Evolutionary conservation across 2,113 vertebrate genomes (phyloP), one percentile per base, ranked within the genome.

Genomic region (Leptosomus discolor): DNA sequence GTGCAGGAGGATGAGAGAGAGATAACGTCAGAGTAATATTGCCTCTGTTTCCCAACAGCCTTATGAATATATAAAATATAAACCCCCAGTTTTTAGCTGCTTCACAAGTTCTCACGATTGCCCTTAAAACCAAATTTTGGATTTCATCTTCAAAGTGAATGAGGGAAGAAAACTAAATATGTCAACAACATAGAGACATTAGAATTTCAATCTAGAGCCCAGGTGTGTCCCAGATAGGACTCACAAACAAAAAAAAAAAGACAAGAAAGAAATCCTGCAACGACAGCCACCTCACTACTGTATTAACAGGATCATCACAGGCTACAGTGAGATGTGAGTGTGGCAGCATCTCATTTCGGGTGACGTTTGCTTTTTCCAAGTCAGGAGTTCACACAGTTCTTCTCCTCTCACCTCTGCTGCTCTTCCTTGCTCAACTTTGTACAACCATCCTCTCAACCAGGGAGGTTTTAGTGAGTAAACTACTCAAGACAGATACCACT

Each of bases 101-200:
- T 36, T 94, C 86, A 67, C 22, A 58, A 69, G 23, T 79, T 46
- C 50, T 68, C 29, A 51, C 5, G 3, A 32, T 48, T 51, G 63
- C 9, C 17, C 68, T 81, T 56, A 24, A 29, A 85, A 80, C 34
- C 34, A 73, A 20, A 60, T 39, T 32, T 81, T 12, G 54, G 41
- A 24, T 76, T 92, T 94, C 51, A 65, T 82, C 76, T 94, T 91
- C 82, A 93, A 86, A 96, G 63, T 45, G 69, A 93, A 53, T 7
- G 22, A 88, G n/a, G 34, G 24, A 53, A 65, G 32, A 68, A 64
- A 53, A 45, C 5, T 56, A 58, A 71, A 17, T 20, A 37, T 2
- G 19, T 53, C n/a, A 50, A 16, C 21, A n/a, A 63, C 11, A 16
- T 15, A 24, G 9, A 58, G 24, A 69, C 46, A 12, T 39, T 12